Percentiles rank a stretch among this genome's conserved stretches.
Evolutionary conservation across 2,113 vertebrate genomes (phyloP).

Genomic region (Oriolus oriolus): DNA sequence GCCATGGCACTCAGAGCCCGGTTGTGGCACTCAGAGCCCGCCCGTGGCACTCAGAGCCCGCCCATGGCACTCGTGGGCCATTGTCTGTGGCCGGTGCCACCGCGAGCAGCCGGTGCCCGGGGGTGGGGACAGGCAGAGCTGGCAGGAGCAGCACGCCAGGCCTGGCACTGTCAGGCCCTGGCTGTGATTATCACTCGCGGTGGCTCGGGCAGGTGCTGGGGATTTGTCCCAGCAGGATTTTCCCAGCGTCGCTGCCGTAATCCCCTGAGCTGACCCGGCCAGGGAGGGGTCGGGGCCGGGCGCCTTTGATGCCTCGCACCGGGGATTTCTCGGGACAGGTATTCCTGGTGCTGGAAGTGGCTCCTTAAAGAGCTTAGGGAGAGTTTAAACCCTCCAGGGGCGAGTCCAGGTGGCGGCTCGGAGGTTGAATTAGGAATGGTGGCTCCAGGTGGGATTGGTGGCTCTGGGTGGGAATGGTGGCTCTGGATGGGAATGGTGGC

Average conservation of each 20-base stretch:
- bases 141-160: accelerated
- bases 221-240: conserved; percentile 22
- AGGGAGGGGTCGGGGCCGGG: background rate
- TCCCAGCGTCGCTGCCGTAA: background rate
- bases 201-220: background rate
- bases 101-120: background rate
- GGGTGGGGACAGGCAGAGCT: background rate
- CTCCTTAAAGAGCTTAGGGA: background rate
- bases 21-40: accelerated
- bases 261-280: background rate
- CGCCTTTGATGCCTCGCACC: background rate
- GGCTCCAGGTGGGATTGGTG: accelerated
- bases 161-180: accelerated
- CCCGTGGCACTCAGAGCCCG: accelerated
- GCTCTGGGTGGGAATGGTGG: accelerated
- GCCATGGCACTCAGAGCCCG: background rate
- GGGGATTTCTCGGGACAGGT: background rate
- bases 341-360: background rate
- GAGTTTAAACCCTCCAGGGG: background rate
- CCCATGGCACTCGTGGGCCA: background rate
- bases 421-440: background rate
- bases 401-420: accelerated
- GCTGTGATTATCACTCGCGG: background rate
- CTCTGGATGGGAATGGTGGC: accelerated
- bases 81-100: background rate